These are phyloP conservation scores for Pangasius sanitwongsei DNA, from an alignment of 2,797 vertebrate genomes.

Conservation along the genomic window DNA sequence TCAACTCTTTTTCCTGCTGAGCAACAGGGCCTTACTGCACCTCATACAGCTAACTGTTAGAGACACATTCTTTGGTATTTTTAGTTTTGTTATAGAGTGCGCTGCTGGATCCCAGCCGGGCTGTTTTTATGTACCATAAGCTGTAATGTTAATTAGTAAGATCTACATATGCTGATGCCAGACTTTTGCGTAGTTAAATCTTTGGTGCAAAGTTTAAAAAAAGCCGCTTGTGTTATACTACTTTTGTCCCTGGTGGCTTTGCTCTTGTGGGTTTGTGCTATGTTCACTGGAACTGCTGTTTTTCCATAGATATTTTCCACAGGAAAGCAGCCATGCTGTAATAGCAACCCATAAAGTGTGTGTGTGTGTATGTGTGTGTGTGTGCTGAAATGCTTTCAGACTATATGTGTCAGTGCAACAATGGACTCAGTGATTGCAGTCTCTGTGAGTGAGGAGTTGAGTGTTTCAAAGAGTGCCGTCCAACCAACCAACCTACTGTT, in stretches of 20 bases:
- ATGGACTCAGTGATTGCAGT: constrained; percentile 41
- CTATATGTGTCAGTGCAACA: constrained; percentile 55
- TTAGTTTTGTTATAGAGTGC: background rate
- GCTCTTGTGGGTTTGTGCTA: constrained; percentile 30
- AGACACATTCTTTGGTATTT: background rate
- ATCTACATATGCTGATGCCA: background rate
- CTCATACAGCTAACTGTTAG: background rate
- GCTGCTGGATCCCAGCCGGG: background rate
- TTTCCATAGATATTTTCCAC: constrained; percentile 52
- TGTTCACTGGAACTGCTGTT: constrained; percentile 42
- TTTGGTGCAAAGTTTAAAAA: constrained; percentile 5
- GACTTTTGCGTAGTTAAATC: background rate
- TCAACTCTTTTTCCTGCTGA: background rate
- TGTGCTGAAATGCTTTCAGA: constrained; percentile 27
- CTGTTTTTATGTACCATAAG: background rate
- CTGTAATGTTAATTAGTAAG: background rate
- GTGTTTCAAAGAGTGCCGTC: background rate
- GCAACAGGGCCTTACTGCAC: background rate
- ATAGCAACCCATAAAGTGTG: constrained; percentile 48
- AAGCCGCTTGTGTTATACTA: constrained; percentile 25
- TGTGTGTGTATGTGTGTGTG: constrained; percentile 33
- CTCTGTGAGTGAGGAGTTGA: constrained; percentile 59
- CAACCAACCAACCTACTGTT: background rate
- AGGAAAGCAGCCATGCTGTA: constrained; percentile 47
- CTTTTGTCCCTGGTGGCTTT: constrained; percentile 51